Evolutionary conservation across 2,113 vertebrate genomes (phyloP), one percentile per base, ranked within the genome.

Genomic region (Laterallus jamaicensis): DNA sequence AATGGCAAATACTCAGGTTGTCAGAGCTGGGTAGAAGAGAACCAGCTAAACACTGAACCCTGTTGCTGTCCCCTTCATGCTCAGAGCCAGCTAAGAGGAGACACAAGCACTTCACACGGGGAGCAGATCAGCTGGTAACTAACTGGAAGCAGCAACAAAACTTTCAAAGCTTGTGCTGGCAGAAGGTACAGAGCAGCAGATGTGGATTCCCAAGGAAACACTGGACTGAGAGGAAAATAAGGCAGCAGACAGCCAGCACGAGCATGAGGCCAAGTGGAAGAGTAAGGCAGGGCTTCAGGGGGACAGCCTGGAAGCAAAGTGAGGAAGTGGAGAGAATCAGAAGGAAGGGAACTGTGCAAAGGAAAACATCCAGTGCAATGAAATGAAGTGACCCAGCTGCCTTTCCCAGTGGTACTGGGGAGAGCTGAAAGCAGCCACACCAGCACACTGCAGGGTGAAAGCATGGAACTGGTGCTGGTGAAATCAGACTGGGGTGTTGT

Each of bases 131-230:
- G 2, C 14, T 52, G 78, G 79, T 79, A 93, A 87, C 59, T 58
- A 37, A 17, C 64, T 40, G 35, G 86, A 80, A 96, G 19, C 56
- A 91, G 71, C 0, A 1, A 75, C 60, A 64, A 37, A 29, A 37
- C 19, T 26, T 32, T 92, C 86, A 55, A 55, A 90, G 92, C 58
- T 10, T 35, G n/a, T 56, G 37, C 70, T 91, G 93, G 74, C 92
- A 96, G 96, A 86, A 90, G 40, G 44, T 77, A 78, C 4, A 9
- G 90, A 87, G 26, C 58, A 66, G 76, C 47, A 31, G 39, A 87
- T 17, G 42, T 1, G 5, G 59, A 80, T 74, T 90, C 42, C 82
- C 39, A 90, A 28, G 62, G 81, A 66, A 87, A 66, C 44, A 24
- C 2, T 58, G 89, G 86, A 39, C n/a, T 39, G 42, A 42, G 56